A percentile compares a stretch with the other conserved stretches of the same genome.
phyloP scores from a whole-genome alignment of 2,888 invertebrate species.

The Odiellus spinosus region DNA sequence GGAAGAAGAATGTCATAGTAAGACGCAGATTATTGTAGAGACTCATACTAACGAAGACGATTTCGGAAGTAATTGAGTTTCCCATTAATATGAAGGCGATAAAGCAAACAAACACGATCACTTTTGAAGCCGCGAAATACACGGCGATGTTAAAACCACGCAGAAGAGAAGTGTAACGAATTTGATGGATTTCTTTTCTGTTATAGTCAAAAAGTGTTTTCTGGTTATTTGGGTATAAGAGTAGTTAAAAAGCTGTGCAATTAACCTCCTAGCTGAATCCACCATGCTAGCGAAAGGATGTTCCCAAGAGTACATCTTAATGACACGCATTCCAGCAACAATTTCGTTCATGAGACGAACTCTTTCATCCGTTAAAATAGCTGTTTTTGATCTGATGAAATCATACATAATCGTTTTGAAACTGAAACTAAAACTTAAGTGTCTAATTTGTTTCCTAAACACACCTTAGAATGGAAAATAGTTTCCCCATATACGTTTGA shows the following conservation, averaged over 20 bases:
- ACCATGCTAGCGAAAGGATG: slow-evolving; percentile 74
- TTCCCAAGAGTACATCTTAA: slow-evolving; percentile 95
- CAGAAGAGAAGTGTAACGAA: slow-evolving; percentile 43
- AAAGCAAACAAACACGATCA: slow-evolving; percentile 63
- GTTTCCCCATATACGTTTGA: slow-evolving; percentile 45
- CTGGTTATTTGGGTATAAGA: too few relatives aligned
- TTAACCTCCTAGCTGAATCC: slow-evolving; percentile 48
- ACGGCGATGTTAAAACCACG: slow-evolving; percentile 47
- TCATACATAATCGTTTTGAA: too few relatives aligned
- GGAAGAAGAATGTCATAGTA: slow-evolving; percentile 63
- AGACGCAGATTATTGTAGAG: slow-evolving; percentile 71
- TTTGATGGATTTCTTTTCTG: slow-evolving; percentile 48
- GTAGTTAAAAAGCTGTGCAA: too few relatives aligned
- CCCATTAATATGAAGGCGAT: slow-evolving; percentile 50
- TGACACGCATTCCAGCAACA: slow-evolving; percentile 78
- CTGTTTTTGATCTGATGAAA: slow-evolving; percentile 37
- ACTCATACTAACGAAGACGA: slow-evolving; percentile 64
- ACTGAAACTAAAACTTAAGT: too few relatives aligned
- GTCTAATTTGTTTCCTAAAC: too few relatives aligned
- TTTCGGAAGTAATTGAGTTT: slow-evolving; percentile 48
- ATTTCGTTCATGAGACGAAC: slow-evolving; percentile 90
- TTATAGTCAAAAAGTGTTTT: too few relatives aligned
- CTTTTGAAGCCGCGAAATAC: slow-evolving; percentile 53
- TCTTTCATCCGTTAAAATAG: slow-evolving; percentile 69
- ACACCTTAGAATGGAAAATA: slow-evolving; percentile 41